Evolutionary conservation across 1,140 invertebrate species (phyloP).

Genomic region (Nymphalis io): DNA sequence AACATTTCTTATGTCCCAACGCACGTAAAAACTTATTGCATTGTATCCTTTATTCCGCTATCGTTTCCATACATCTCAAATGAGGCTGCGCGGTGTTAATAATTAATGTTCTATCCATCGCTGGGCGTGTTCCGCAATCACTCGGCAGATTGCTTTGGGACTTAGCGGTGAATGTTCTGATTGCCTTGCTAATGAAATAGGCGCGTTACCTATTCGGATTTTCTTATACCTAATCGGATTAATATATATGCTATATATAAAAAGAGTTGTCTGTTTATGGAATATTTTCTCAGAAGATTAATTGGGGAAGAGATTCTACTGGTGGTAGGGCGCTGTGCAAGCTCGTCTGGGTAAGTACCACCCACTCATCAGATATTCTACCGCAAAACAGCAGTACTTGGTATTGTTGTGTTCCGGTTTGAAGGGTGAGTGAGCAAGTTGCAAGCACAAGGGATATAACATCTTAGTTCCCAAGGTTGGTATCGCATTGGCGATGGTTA

Average conservation of each 20-base stretch:
- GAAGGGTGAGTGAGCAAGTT: no score
- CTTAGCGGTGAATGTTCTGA: constrained; percentile 5
- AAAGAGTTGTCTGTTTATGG: no score
- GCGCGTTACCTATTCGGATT: neutral
- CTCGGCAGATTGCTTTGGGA: constrained; percentile 13
- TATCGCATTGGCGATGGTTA: no score
- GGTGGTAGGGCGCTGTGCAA: no score
- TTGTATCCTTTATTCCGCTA: constrained; percentile 4
- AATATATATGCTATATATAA: neutral
- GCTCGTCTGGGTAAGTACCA: no score
- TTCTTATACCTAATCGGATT: neutral
- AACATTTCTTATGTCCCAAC: neutral
- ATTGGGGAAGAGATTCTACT: no score
- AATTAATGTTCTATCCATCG: constrained; percentile 14
- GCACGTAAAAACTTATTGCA: neutral
- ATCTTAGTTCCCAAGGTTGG: no score
- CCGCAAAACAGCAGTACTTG: no score
- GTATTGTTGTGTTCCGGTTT: no score
- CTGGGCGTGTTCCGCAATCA: constrained; percentile 14
- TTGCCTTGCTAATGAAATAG: constrained; percentile 14
- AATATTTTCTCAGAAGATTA: no score
- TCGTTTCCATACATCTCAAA: constrained; percentile 5
- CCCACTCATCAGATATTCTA: no score
- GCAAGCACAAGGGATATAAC: no score
- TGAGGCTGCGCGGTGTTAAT: constrained; percentile 11